Evolutionary conservation across 2,797 vertebrate species (phyloP).

Genomic region (Apogon talboti): DNA sequence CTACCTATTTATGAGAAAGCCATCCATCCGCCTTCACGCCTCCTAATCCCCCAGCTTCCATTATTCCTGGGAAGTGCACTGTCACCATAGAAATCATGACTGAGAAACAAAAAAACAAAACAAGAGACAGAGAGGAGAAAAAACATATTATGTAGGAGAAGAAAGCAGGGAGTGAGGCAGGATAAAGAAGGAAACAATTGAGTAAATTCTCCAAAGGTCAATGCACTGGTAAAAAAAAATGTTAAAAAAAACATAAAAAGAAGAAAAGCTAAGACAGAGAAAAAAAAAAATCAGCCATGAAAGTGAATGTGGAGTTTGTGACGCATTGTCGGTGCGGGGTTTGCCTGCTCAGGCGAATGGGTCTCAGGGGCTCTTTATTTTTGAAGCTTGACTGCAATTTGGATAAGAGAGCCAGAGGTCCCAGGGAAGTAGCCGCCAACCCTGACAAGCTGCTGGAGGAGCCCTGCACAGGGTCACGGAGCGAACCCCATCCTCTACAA

Average conservation of each 20-base stretch:
- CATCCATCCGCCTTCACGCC: constrained; percentile 82
- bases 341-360: constrained; percentile 77
- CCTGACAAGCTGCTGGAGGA: constrained; percentile 82
- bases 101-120: constrained; percentile 85
- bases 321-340: constrained; percentile 78
- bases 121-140: constrained; percentile 64
- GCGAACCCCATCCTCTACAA: too few species aligned
- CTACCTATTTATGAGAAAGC: constrained; percentile 87
- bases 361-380: constrained; percentile 86
- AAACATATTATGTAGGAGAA: constrained; percentile 39
- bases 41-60: constrained; percentile 84
- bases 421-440: constrained; percentile 73
- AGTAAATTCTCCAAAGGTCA: constrained; percentile 78
- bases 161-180: constrained; percentile 56
- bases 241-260: constrained; percentile 14
- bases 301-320: constrained; percentile 83
- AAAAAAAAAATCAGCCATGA: constrained; percentile 71
- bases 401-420: constrained; percentile 79
- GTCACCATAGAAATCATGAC: constrained; percentile 86
- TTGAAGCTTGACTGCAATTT: constrained; percentile 84
- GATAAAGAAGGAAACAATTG: constrained; percentile 73
- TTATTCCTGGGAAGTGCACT: constrained; percentile 82
- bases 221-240: constrained; percentile 55
- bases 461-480: constrained; percentile 65
- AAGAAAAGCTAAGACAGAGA: constrained; percentile 47